A percentile compares a stretch with the other conserved stretches of the same genome.
These are phyloP conservation scores for Willisornis vidua DNA, from an alignment of 2,113 vertebrate species.

Conservation along the genomic window DNA sequence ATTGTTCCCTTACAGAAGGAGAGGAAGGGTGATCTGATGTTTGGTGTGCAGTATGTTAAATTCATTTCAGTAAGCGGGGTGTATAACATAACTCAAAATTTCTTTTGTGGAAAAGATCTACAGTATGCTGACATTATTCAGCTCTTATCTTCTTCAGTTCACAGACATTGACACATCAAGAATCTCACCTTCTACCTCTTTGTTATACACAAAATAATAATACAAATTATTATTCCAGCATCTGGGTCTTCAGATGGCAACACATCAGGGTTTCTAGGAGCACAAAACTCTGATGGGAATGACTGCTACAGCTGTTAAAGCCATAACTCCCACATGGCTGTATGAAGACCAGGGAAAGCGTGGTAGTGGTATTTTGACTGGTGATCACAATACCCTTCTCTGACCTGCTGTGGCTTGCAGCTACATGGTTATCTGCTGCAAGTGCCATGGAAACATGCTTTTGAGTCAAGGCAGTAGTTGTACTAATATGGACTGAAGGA, in stretches of 20 bases:
- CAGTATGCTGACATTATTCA: not conserved
- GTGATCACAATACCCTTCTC: not conserved
- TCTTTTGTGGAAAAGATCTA: not conserved
- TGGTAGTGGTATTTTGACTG: not conserved
- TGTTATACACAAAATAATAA: not conserved
- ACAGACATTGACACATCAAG: not conserved
- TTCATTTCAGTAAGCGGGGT: not conserved
- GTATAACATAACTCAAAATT: not conserved
- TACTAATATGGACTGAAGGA: not conserved
- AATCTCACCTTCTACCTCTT: not conserved
- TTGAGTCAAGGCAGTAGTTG: not conserved
- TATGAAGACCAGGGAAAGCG: not conserved
- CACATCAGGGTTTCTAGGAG: not conserved
- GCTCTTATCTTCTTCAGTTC: not conserved
- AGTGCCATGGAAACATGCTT: not conserved
- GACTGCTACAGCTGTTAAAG: not conserved
- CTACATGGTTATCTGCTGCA: not conserved
- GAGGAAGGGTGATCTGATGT: not conserved
- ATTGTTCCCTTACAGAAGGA: constrained; percentile 11
- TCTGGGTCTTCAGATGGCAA: not conserved
- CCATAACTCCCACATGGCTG: not conserved
- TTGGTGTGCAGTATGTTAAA: not conserved
- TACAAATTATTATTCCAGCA: not conserved
- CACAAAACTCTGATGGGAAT: not conserved
- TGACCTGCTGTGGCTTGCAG: not conserved